Evolutionary conservation across 2,113 vertebrate species (phyloP).

Genomic region (Channa maculata): DNA sequence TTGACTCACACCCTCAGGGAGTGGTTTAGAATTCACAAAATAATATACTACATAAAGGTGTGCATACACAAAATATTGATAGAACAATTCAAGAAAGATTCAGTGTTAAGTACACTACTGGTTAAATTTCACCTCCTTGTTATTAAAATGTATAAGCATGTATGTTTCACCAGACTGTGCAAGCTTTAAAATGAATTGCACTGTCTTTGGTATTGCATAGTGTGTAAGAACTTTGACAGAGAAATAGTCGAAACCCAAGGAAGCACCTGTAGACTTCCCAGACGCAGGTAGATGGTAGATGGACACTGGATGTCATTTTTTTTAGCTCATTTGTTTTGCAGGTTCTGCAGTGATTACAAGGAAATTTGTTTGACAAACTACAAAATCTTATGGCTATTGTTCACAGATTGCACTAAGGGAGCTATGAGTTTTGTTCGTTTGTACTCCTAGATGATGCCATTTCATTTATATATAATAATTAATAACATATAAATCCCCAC

Average conservation of each 20-base stretch:
- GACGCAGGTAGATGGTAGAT: conserved; percentile 58
- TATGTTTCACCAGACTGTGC: conserved; percentile 69
- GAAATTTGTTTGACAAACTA: conserved; percentile 46
- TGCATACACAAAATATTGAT: conserved; percentile 73
- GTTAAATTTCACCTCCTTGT: conserved; percentile 55
- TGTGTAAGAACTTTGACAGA: conserved; percentile 65
- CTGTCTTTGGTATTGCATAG: conserved; percentile 79
- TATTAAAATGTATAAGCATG: conserved; percentile 71
- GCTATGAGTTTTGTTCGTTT: conserved; percentile 61
- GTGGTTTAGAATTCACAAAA: conserved; percentile 61
- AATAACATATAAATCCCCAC: background rate
- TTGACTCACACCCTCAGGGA: conserved; percentile 52
- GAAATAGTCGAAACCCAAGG: conserved; percentile 54
- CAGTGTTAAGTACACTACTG: conserved; percentile 63
- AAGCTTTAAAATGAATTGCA: conserved; percentile 71
- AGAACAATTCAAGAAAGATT: conserved; percentile 68
- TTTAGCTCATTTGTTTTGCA: conserved; percentile 50
- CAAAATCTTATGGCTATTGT: conserved; percentile 51
- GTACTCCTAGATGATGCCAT: too few species aligned
- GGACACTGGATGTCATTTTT: conserved; percentile 41
- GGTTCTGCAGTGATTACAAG: conserved; percentile 27
- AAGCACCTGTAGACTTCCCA: conserved; percentile 65
- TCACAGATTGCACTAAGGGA: conserved; percentile 74
- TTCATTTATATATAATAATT: conserved; percentile 63
- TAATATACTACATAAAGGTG: conserved; percentile 73